phyloP scores from a whole-genome alignment of 2,113 vertebrate genomes.

The Notothenia coriiceps region DNA sequence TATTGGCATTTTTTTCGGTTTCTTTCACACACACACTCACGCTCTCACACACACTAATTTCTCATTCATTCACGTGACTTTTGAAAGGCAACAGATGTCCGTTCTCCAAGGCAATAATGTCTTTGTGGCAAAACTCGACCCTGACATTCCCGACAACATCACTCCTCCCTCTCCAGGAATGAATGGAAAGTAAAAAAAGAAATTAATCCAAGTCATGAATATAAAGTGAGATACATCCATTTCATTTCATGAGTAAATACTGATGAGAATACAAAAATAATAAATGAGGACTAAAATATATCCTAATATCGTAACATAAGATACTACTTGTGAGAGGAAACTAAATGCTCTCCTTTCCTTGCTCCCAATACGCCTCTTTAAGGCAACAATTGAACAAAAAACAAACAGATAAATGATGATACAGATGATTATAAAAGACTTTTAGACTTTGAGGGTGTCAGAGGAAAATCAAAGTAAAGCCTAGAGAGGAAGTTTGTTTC shows the following conservation, averaged over 20 bases:
- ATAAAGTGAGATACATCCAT: slow-evolving; percentile 77
- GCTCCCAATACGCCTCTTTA: slow-evolving; percentile 45
- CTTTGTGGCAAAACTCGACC: slow-evolving; percentile 84
- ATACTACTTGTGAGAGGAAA: slow-evolving; percentile 73
- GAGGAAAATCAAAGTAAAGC: slow-evolving; percentile 70
- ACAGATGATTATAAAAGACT: slow-evolving; percentile 62
- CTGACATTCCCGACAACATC: slow-evolving; percentile 79
- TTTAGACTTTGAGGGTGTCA: slow-evolving; percentile 62
- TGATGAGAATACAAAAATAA: slow-evolving; percentile 76
- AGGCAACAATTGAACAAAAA: slow-evolving; percentile 37
- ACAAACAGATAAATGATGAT: slow-evolving; percentile 48
- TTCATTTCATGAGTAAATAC: slow-evolving; percentile 81
- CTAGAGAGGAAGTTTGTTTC: slow-evolving; percentile 72
- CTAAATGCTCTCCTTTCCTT: slow-evolving; percentile 51
- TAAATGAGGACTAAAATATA: slow-evolving; percentile 71
- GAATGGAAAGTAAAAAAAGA: slow-evolving; percentile 35
- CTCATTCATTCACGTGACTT: slow-evolving; percentile 62
- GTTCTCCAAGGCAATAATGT: slow-evolving; percentile 86
- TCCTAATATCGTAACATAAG: slow-evolving; percentile 75
- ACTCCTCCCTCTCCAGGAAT: slow-evolving; percentile 76
- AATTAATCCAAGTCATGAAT: slow-evolving; percentile 59
- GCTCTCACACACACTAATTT: slow-evolving; percentile 39
- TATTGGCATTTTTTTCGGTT: slow-evolving; percentile 50
- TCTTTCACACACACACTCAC: slow-evolving; percentile 1
- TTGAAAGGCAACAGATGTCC: slow-evolving; percentile 85